Evolutionary conservation across 2,113 vertebrate genomes (phyloP), one percentile per base, ranked within the genome.

Genomic region (Alectura lathami): DNA sequence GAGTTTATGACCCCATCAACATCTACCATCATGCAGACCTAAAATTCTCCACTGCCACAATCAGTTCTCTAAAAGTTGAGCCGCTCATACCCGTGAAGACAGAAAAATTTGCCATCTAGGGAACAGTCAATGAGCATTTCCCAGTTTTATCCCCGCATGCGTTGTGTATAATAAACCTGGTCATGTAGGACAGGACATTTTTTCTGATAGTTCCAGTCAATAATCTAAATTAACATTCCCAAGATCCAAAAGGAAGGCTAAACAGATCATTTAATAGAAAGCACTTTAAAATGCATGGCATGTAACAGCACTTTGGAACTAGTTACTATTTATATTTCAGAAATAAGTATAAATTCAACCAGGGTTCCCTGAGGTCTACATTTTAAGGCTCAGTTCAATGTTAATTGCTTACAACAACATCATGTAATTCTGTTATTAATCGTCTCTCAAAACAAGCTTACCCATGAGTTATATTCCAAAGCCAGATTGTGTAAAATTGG

Each of bases 401-500:
- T 96, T 97, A 96, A 96, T 96, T 96, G 86, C 79, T 91, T 95
- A 89, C 79, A 95, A 96, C 69, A 92, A 62, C 62, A 45, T 72
- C 89, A 90, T 82, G 87, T 88, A 94, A 88, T 96, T 96, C 67
- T 88, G n/a, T 62, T 90, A 92, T 89, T 93, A 92, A 91, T 93
- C 79, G 93, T 92, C 91, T 88, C 82, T 94, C 68, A 77, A 97
- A 93, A 88, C 29, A 88, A 90, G 74, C 17, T 94, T 91, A 91
- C 86, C 77, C 89, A 69, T 70, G 86, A 94, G 84, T 93, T 50
- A 66, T 90, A 86, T 79, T 92, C 75, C 85, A 93, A 93, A 88
- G n/a, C 50, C 59, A 75, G 72, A 74, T 95, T 94, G 84, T 91
- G 36, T 62, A 84, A 94, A 93, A 90, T n/a, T 88, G 36, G 32